These are phyloP conservation scores for Stichodactyla helianthus DNA, from an alignment of 64 coral and sea anemone species.

Conservation along the genomic window DNA sequence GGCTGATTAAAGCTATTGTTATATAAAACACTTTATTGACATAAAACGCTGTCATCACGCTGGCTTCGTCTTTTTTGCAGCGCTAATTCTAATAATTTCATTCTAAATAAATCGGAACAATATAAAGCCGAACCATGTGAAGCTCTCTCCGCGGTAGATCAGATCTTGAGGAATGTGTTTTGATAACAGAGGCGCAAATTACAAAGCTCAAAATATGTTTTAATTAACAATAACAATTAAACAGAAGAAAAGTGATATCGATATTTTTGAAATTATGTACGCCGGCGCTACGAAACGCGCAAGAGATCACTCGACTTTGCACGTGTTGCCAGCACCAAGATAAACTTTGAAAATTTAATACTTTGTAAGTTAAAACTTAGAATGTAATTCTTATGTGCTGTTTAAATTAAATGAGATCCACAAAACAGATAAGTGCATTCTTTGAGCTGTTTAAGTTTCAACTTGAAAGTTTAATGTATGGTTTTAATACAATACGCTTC, in stretches of 20 bases:
- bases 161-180: background rate
- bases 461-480: background rate
- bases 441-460: no score
- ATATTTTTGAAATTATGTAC: background rate
- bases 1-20: background rate
- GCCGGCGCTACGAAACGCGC: background rate
- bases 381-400: background rate
- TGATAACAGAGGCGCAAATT: constrained; percentile 4
- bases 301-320: background rate
- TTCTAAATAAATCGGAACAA: background rate
- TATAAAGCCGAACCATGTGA: background rate
- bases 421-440: background rate
- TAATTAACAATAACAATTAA: background rate
- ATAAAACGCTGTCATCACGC: background rate
- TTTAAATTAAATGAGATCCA: background rate
- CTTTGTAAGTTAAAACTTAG: background rate
- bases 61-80: background rate
- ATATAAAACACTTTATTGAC: background rate
- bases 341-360: background rate
- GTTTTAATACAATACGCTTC: background rate
- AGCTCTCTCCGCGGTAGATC: background rate
- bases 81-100: background rate
- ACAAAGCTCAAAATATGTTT: background rate
- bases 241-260: background rate
- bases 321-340: background rate